Evolutionary conservation across 2,113 vertebrate genomes (phyloP).

Genomic region (Anarrhichthys ocellatus): DNA sequence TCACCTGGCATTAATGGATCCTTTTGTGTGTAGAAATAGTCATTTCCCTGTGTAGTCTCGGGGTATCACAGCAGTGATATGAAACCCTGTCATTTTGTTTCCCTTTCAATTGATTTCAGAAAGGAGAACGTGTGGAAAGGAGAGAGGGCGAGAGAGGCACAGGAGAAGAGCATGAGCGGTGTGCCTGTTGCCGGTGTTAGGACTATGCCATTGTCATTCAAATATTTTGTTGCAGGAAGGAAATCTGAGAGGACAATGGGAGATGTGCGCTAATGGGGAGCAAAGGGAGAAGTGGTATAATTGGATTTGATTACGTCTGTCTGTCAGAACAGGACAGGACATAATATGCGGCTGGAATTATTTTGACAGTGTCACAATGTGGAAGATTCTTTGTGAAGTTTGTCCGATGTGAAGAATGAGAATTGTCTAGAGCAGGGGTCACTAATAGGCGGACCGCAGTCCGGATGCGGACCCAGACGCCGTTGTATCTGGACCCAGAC

Average conservation of each 20-base stretch:
- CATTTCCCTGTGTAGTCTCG: constrained; percentile 79
- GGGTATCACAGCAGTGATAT: constrained; percentile 74
- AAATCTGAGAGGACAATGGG: constrained; percentile 73
- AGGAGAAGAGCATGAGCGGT: constrained; percentile 39
- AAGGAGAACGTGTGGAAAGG: constrained; percentile 60
- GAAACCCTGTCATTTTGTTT: constrained; percentile 80
- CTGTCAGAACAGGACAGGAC: constrained; percentile 69
- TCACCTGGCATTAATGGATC: constrained; percentile 82
- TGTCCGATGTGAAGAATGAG: constrained; percentile 19
- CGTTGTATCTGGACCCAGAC: no score
- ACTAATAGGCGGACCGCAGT: no score
- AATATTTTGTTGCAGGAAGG: constrained; percentile 78
- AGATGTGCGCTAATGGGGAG: constrained; percentile 77
- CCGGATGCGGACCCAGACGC: no score
- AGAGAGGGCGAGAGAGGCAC: constrained; percentile 45
- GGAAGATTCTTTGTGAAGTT: constrained; percentile 41
- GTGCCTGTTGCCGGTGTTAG: constrained; percentile 62
- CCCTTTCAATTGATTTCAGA: constrained; percentile 72
- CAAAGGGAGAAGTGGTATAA: constrained; percentile 77
- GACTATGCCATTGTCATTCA: constrained; percentile 77
- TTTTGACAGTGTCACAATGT: constrained; percentile 59
- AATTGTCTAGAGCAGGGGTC: constrained; percentile 10
- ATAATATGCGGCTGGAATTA: constrained; percentile 68
- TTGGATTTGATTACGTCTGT: constrained; percentile 79
- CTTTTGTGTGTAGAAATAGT: constrained; percentile 83